A percentile compares a stretch with the other conserved stretches of the same genome.
phyloP scores from a whole-genome alignment of 2,113 vertebrate species.

The Hyperopisus bebe region DNA sequence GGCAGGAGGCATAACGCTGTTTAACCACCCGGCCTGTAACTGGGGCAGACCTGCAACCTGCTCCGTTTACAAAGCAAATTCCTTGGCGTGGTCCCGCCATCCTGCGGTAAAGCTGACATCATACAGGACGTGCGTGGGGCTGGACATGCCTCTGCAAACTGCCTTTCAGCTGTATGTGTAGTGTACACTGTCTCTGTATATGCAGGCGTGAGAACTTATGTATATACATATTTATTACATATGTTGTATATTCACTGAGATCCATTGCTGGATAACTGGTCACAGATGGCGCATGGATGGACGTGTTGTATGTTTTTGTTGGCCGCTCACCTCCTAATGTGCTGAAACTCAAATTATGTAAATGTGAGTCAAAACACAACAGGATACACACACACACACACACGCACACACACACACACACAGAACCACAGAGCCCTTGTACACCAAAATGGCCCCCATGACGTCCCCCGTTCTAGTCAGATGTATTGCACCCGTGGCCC shows the following conservation, averaged over 20 bases:
- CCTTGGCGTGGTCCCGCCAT: background rate
- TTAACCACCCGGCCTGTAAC: background rate
- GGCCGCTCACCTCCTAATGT: background rate
- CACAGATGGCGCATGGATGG: background rate
- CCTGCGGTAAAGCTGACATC: background rate
- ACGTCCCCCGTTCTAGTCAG: background rate
- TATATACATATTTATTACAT: background rate
- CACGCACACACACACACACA: background rate
- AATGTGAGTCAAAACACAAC: background rate
- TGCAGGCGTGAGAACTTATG: background rate
- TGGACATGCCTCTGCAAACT: background rate
- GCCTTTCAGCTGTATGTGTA: background rate
- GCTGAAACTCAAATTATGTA: background rate
- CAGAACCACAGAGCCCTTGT: background rate
- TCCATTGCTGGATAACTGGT: background rate
- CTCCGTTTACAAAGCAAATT: background rate
- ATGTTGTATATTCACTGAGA: background rate
- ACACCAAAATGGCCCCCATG: background rate
- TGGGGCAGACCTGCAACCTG: background rate
- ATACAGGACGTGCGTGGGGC: background rate
- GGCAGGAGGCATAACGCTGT: background rate
- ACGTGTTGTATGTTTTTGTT: background rate
- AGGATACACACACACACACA: background rate
- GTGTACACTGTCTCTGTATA: background rate
- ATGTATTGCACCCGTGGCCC: slow-evolving; percentile 49